These are phyloP conservation scores for Nothoprocta pentlandii DNA, from an alignment of 2,113 vertebrate species.

Conservation along the genomic window DNA sequence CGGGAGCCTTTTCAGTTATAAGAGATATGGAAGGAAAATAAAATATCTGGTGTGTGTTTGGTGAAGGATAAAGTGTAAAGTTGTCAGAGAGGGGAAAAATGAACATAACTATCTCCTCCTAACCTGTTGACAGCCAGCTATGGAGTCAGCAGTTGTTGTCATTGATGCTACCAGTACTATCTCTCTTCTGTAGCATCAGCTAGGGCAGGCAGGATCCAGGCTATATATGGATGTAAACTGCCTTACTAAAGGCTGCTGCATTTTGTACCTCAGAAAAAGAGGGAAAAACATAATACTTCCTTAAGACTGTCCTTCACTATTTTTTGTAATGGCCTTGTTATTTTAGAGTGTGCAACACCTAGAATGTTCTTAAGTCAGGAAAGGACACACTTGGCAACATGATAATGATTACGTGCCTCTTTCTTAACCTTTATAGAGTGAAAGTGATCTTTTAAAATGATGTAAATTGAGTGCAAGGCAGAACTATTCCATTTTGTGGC, in stretches of 20 bases:
- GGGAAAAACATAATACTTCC: not conserved
- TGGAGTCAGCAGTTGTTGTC: not conserved
- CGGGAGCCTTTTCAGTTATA: not conserved
- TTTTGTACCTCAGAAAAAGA: not conserved
- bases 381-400: not conserved
- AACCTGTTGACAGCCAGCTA: not conserved
- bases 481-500: not conserved
- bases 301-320: not conserved
- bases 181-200: not conserved
- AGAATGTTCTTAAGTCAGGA: not conserved
- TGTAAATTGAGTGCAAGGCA: not conserved
- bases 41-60: not conserved
- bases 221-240: not conserved
- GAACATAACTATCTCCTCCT: not conserved
- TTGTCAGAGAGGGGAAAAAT: not conserved
- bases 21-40: not conserved
- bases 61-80: not conserved
- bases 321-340: not conserved
- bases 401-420: not conserved
- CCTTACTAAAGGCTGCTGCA: not conserved
- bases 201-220: not conserved
- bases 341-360: not conserved
- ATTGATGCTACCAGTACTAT: not conserved
- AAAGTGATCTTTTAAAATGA: not conserved
- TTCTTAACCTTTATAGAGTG: not conserved